Base-by-base conservation (phyloP, 2,888 invertebrate species). In the Drosophila yooni region DNA sequence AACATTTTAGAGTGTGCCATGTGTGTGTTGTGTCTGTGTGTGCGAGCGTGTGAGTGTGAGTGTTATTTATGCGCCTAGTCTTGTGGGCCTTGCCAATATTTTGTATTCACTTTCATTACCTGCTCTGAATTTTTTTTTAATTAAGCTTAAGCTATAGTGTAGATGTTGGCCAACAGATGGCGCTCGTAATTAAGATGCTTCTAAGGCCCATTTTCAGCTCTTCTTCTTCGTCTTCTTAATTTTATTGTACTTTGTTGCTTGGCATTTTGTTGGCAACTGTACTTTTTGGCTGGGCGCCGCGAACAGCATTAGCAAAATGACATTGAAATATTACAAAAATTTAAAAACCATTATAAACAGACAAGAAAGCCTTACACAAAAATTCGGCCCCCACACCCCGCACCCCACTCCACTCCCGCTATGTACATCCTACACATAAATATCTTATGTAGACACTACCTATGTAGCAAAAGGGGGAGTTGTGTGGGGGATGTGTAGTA, bases 281-380 rank as follows among this genome's bases (percentile, higher is more conserved):
- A 85, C 84, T 68, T 43, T 34, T 31, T 29, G 50, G 38, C 25
- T 25, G 10, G 33, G 1, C 53, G 54, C 63, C 72, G 60, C 78
- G 54, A 38, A n/a, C n/a, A 56, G 82, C 82, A 82, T 83, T 83
- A 81, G 79, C 78, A 36, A 74, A 88, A 87, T 84, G 84, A 82
- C 84, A 83, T 87, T 86, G 83, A 86, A 86, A 85, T 86, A 86
- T 86, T 88, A 88, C 81, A 64, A 76, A 83, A 88, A 87, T 87
- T 87, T 86, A 88, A 87, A 87, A 87, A 86, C 87, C 87, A 87
- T 87, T 87, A 87, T 72, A 79, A 86, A 72, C 87, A 87, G 86
- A 79, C 79, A 79, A 71, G 69, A 77, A 68, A 54, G 61, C 48
- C 43, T 43, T 31, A 21, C 34, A 40, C 29, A 38, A 38, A 50